These are phyloP conservation scores for Saguinus imperator DNA, from an alignment of 2,113 vertebrate genomes.

Conservation along the genomic window DNA sequence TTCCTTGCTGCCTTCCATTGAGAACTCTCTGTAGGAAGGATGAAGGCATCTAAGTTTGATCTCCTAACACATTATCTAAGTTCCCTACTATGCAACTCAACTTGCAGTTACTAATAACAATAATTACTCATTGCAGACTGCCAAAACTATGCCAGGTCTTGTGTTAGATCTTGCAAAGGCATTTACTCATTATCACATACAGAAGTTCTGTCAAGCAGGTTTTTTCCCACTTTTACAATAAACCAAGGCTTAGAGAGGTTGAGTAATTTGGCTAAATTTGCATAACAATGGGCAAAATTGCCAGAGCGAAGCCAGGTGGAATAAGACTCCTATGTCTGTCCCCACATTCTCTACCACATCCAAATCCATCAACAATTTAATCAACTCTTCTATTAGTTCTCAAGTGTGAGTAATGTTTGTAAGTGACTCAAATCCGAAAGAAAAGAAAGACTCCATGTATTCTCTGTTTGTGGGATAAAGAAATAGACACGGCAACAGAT, in stretches of 20 bases:
- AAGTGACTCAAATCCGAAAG: background rate
- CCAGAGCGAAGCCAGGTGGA: background rate
- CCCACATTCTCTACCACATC: too few species aligned
- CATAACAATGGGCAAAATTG: background rate
- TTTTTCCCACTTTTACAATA: background rate
- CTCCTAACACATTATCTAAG: background rate
- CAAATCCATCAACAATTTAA: background rate
- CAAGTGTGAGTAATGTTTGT: background rate
- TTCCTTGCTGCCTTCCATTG: background rate
- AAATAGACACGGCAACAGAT: background rate
- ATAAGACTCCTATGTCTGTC: background rate
- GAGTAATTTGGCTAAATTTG: background rate
- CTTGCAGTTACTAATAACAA: background rate
- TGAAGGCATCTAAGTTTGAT: background rate
- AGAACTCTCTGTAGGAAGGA: background rate
- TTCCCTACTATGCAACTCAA: background rate
- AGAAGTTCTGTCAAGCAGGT: background rate
- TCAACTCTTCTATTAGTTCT: background rate
- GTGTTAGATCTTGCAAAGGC: background rate
- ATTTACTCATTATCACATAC: background rate
- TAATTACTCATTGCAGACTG: background rate
- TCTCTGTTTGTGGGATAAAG: background rate
- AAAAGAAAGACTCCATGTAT: background rate
- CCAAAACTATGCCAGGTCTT: background rate
- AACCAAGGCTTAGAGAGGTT: background rate